phyloP scores from a whole-genome alignment of 2,888 invertebrate species.

The Xanthia togata region DNA sequence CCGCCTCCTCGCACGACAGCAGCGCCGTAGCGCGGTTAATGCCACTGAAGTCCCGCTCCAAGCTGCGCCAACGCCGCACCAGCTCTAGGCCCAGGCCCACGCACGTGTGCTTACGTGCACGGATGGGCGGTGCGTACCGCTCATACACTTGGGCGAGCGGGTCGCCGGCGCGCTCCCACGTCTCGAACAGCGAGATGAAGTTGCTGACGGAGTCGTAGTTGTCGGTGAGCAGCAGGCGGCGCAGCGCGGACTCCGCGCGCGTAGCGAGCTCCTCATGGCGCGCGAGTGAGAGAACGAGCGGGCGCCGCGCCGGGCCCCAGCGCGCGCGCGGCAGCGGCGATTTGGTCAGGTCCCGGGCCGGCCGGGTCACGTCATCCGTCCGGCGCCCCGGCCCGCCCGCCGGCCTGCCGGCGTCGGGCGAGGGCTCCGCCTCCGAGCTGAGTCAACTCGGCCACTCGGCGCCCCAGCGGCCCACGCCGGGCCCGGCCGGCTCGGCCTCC shows the following conservation, averaged over 20 bases:
- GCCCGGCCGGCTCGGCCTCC: conserved; percentile 91
- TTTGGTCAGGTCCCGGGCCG: conserved; percentile 90
- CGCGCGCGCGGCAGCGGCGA: conserved; percentile 93
- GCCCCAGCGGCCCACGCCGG: conserved; percentile 97
- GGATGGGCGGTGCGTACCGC: conserved; percentile 94
- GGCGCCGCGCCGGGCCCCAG: conserved; percentile 81
- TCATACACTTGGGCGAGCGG: conserved; percentile 93
- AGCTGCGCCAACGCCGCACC: conserved; percentile 91
- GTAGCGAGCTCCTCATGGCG: conserved; percentile 95
- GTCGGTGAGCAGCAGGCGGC: conserved; percentile 95
- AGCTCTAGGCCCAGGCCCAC: conserved; percentile 95
- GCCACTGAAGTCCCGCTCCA: conserved; percentile 92
- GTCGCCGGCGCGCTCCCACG: conserved; percentile 90
- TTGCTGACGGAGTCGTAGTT: conserved; percentile 97
- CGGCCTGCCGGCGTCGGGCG: conserved; percentile 77
- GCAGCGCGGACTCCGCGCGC: conserved; percentile 94
- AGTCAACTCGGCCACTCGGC: conserved; percentile 99
- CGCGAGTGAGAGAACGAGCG: conserved; percentile 77
- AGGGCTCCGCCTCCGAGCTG: conserved; percentile 90
- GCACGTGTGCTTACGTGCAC: conserved; percentile 95
- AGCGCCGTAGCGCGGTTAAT: conserved; percentile 91
- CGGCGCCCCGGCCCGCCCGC: conserved; percentile 77
- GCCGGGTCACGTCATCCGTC: conserved; percentile 77
- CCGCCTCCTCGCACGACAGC: conserved; percentile 97
- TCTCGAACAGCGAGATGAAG: conserved; percentile 93